These are phyloP conservation scores for Cryptoblepharus egeriae DNA, from an alignment of 2,797 vertebrate genomes.

Conservation along the genomic window DNA sequence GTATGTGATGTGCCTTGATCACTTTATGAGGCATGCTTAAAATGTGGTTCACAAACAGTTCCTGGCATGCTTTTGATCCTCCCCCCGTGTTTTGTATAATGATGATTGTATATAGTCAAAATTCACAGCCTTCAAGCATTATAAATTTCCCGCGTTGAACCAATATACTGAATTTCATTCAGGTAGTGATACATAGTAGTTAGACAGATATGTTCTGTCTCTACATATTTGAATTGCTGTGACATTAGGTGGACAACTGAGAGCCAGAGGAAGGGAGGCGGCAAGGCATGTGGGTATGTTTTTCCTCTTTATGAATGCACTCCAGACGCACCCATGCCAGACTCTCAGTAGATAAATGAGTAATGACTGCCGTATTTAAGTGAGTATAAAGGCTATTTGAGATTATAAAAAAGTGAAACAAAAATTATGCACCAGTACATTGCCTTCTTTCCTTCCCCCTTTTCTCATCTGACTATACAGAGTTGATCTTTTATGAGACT, in stretches of 20 bases:
- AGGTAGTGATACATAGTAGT: background rate
- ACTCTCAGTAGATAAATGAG: conserved; percentile 9
- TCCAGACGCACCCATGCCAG: conserved; percentile 34
- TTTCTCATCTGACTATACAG: background rate
- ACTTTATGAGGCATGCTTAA: background rate
- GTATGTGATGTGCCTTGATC: background rate
- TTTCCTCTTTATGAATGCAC: conserved; percentile 5
- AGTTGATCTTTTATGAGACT: background rate
- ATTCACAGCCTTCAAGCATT: background rate
- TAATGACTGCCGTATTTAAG: background rate
- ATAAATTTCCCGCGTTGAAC: background rate
- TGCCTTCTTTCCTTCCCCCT: accelerated
- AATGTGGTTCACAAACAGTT: background rate
- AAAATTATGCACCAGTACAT: background rate
- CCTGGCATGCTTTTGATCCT: background rate
- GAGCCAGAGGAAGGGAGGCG: conserved; percentile 1
- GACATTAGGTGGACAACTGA: conserved; percentile 3
- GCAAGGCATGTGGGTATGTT: background rate
- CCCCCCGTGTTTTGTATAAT: background rate
- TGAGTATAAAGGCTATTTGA: background rate
- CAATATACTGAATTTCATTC: background rate
- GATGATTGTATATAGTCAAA: background rate
- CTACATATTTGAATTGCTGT: conserved; percentile 1
- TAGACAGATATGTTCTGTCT: background rate
- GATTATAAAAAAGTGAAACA: background rate